phyloP scores from a whole-genome alignment of 2,113 vertebrate genomes.

The Crocuta crocuta region DNA sequence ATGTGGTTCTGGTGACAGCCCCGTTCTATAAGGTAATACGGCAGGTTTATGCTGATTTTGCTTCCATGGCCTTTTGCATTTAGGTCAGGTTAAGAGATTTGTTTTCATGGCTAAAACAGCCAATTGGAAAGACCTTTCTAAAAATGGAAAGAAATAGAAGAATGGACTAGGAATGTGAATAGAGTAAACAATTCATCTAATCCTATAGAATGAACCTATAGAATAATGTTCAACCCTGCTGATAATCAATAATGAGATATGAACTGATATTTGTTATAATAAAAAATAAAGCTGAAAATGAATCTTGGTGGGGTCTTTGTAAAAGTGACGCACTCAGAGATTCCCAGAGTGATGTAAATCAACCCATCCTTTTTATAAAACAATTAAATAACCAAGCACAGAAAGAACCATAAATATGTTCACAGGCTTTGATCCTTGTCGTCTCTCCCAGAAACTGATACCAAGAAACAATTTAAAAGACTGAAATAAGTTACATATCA shows the following conservation, averaged over 20 bases:
- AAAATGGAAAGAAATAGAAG: neutral
- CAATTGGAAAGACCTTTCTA: neutral
- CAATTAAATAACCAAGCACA: neutral
- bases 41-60: conserved; percentile 11
- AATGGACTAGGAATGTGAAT: neutral
- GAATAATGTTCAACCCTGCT: neutral
- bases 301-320: neutral
- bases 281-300: neutral
- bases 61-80: conserved; percentile 28
- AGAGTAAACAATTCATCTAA: neutral
- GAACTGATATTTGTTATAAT: neutral
- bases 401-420: neutral
- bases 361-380: neutral
- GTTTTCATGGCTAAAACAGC: conserved; percentile 17
- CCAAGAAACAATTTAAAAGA: neutral
- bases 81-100: conserved; percentile 42
- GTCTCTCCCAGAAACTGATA: neutral
- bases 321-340: neutral
- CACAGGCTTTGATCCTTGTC: neutral
- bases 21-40: neutral
- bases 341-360: neutral
- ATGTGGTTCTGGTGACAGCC: neutral
- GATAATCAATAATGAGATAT: neutral
- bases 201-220: neutral
- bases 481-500: neutral